These are phyloP conservation scores for Netelia virgata DNA, from an alignment of 2,888 invertebrate species.

Conservation along the genomic window DNA sequence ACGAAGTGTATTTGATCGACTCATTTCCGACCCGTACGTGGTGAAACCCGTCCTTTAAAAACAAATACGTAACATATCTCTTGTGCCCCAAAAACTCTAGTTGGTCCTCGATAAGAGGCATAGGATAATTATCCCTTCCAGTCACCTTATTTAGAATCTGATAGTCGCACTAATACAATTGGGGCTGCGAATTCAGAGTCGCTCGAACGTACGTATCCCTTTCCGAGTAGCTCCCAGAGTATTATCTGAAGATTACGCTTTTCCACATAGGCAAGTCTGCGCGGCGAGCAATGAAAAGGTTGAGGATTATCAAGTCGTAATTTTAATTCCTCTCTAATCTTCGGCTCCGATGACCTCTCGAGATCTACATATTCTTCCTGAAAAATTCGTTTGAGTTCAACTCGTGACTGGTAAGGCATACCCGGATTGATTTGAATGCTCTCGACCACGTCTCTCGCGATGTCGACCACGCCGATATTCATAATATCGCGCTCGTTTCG, in stretches of 20 bases:
- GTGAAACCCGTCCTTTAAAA: slow-evolving; percentile 54
- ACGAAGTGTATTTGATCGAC: slow-evolving; percentile 55
- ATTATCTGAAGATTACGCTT: slow-evolving; percentile 24
- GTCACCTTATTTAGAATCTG: slow-evolving; percentile 52
- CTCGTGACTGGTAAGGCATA: neutral
- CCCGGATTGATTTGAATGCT: neutral
- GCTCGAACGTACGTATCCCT: slow-evolving; percentile 40
- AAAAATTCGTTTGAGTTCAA: slow-evolving; percentile 8
- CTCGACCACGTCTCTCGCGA: neutral
- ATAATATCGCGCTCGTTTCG: slow-evolving; percentile 10
- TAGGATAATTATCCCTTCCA: slow-evolving; percentile 43
- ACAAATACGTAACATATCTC: slow-evolving; percentile 41
- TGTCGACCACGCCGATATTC: slow-evolving; percentile 16
- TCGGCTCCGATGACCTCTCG: slow-evolving; percentile 25
- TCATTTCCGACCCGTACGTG: slow-evolving; percentile 42
- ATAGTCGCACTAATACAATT: slow-evolving; percentile 62
- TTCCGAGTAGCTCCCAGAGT: slow-evolving; percentile 27
- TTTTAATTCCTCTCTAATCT: slow-evolving; percentile 33
- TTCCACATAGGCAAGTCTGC: slow-evolving; percentile 40
- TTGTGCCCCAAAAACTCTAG: slow-evolving; percentile 43
- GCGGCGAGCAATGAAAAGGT: slow-evolving; percentile 47
- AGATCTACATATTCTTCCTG: slow-evolving; percentile 27
- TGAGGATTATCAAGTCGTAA: slow-evolving; percentile 27
- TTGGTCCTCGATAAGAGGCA: slow-evolving; percentile 55
- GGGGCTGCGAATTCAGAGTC: slow-evolving; percentile 56